Base-by-base conservation (phyloP, 1,140 invertebrate genomes). In the Pseudomyrmex concolor region DNA sequence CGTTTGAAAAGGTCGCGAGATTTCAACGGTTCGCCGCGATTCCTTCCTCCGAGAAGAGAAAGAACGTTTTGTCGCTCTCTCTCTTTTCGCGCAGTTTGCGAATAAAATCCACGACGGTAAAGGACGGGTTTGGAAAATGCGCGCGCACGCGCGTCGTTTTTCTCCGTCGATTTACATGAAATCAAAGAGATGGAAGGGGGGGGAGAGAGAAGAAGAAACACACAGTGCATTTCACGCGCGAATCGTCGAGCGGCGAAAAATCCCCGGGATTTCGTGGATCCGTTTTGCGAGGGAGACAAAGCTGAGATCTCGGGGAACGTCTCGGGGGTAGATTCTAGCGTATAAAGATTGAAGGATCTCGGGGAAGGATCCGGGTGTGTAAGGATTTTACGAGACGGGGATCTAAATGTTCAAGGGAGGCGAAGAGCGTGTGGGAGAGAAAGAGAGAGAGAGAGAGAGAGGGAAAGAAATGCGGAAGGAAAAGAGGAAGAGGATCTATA, bases 321-420 rank as follows among this genome's bases (percentile, higher is more conserved):
- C 55, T 34, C 34, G 34, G 5, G 76, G 19, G 43, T 34, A 34
- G 54, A 59, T 71, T 59, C 66, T 25, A 50, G 54, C 43, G 19
- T 71, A 80, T 80, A 80, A 80, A 80, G 76, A 80, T 80, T 80
- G 64, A 80, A 59, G 76, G 76, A 80, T 80, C 66, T 13, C 15
- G 34, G 34, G 34, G 34, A 25, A 7, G 43, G 66, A 71, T 60
- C 54, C 76, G 76, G 22, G 76, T 78, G 70, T 15, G 54, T 60
- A 80, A 71, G 66, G 76, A 80, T 80, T 80, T 80, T 80, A 80
- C 66, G 76, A 80, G 66, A 1, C 19, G 51, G 43, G 76, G 45
- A 70, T 78, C 76, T 78, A 57, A 78, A 70, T 70, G 76, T 70
- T 70, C 34, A 17, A 34, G 50, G 9, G 2, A 2, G 7, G 48